Evolutionary conservation across 2,797 vertebrate genomes (phyloP).

Genomic region (Anisognathus igniventris): DNA sequence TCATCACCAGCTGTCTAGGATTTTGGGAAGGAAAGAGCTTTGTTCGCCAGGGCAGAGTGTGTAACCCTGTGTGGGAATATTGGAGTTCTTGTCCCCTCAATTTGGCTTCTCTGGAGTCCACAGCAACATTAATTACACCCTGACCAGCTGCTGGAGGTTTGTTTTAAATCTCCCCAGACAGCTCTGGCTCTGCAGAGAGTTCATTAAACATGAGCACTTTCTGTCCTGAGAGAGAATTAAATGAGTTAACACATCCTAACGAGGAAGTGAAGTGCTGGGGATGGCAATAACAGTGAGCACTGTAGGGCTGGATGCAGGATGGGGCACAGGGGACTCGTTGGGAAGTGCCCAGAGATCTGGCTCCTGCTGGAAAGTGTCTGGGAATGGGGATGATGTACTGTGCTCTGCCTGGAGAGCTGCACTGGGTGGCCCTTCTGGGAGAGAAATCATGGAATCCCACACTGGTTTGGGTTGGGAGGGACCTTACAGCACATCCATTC

Average conservation of each 20-base stretch:
- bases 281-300: background rate
- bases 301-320: fast-evolving
- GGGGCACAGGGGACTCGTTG: fast-evolving
- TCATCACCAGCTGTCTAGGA: fast-evolving
- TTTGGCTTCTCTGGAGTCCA: background rate
- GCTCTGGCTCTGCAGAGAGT: background rate
- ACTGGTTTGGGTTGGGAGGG: background rate
- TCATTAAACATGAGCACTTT: background rate
- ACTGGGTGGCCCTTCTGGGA: background rate
- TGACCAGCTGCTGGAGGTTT: background rate
- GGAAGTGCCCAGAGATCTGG: background rate
- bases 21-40: background rate
- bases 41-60: background rate
- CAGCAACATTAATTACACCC: background rate
- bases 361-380: background rate
- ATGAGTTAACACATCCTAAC: conserved; percentile 9
- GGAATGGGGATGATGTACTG: background rate
- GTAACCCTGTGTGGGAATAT: background rate
- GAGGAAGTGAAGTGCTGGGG: background rate
- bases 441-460: background rate
- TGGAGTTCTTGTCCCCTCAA: background rate
- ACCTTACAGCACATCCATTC: no score
- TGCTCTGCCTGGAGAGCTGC: background rate
- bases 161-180: background rate
- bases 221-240: conserved; percentile 26